Evolutionary conservation across 2,888 invertebrate species (phyloP), one percentile per base, ranked within the genome.

Genomic region (Spisula subtruncata): DNA sequence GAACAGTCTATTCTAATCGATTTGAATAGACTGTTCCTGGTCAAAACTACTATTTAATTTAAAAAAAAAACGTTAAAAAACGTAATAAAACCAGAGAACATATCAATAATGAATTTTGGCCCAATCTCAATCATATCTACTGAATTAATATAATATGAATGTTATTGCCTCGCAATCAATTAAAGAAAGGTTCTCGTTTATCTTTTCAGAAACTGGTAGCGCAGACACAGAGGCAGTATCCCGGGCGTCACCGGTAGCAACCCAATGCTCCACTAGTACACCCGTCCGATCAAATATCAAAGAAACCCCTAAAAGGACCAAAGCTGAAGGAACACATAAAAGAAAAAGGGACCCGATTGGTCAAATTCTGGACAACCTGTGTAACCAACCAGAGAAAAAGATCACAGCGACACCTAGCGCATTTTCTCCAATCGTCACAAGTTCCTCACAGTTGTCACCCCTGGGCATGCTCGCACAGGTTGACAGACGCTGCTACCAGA

Each of bases 301-400:
- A n/a, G 83, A 66, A 2, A 84, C 87, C 20, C 85, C 90, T n/a
- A 88, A 71, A 79, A 75, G 81, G 35, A 60, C 60, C 66, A 85
- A 83, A 56, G 20, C 51, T 2, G 85, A 81, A 12, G 41, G 71
- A 14, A 41, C 79, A 14, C 20, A 56, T 8, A 87, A 87, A 29
- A 54, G 71, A 20, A 89, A 86, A 80, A 83, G 93, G 51, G 94
- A 94, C 32, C 94, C 94, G 10, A 94, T 94, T 35, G 92, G 94
- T 29, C 93, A 93, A 79, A 92, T 94, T 56, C 85, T 94, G 81
- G 94, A 93, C 80, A 93, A 90, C 82, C 79, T 94, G 46, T 92
- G 94, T 54, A 89, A 84, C 29, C 80, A 86, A 75, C 85, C 88
- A 2, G 90, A 90, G 16, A 86, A 88, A 51, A 89, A 84, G 16